Conservation (phyloP, 2,113 vertebrate species). For the Octodon degus region DNA sequence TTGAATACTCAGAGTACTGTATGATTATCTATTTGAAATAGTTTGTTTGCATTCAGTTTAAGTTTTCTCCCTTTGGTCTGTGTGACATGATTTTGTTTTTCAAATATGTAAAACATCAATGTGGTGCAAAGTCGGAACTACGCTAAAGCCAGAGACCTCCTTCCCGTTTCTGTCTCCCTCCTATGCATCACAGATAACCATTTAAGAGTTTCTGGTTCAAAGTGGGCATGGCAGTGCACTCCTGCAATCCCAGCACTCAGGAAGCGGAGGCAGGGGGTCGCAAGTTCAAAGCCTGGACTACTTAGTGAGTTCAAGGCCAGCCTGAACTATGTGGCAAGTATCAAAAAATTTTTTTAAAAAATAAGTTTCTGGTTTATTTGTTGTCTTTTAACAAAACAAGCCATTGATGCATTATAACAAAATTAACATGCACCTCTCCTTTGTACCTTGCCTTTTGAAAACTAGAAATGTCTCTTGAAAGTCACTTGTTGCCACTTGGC, state of each 20-base stretch:
- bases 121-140: neutral
- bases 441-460: neutral
- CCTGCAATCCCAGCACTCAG: neutral
- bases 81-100: slow-evolving; percentile 33
- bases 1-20: neutral
- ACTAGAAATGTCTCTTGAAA: neutral
- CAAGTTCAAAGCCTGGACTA: neutral
- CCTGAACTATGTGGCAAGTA: neutral
- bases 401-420: neutral
- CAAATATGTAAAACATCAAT: neutral
- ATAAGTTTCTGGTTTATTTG: neutral
- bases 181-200: neutral
- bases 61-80: neutral
- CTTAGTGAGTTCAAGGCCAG: neutral
- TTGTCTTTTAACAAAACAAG: neutral
- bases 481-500: neutral
- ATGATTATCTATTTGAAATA: neutral
- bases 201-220: neutral
- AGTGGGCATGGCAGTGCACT: neutral
- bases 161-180: neutral
- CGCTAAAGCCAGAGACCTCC: neutral
- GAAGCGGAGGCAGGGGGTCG: neutral
- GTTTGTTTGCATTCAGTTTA: neutral
- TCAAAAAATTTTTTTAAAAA: neutral
- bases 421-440: neutral